phyloP scores from a whole-genome alignment of 1,140 invertebrate species.

The Rhyzopertha dominica region DNA sequence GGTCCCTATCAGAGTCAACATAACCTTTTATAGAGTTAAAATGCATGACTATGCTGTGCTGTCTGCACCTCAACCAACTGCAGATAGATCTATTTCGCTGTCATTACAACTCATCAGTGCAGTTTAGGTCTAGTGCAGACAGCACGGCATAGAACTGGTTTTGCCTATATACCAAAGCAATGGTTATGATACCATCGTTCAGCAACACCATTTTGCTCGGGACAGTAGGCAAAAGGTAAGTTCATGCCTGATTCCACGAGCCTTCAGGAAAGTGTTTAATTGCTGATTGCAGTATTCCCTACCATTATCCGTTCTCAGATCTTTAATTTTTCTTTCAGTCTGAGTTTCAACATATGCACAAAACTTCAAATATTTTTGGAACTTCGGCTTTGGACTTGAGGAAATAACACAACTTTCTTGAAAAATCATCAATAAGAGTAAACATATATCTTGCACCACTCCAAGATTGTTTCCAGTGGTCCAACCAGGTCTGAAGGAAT shows the following conservation, averaged over 20 bases:
- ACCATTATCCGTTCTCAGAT: constrained; percentile 34
- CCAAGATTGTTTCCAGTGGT: constrained; percentile 18
- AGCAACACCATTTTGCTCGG: constrained; percentile 45
- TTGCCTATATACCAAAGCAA: too few species aligned
- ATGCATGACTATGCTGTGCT: too few species aligned
- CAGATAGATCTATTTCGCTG: too few species aligned
- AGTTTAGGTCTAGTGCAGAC: too few species aligned
- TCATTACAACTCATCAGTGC: too few species aligned
- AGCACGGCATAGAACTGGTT: too few species aligned
- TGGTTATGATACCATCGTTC: too few species aligned
- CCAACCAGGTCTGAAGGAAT: constrained; percentile 21
- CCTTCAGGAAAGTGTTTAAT: constrained; percentile 26
- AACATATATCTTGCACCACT: constrained; percentile 39
- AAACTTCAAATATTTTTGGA: constrained; percentile 26
- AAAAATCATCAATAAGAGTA: constrained; percentile 42
- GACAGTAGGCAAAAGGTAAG: constrained; percentile 41
- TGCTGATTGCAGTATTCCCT: constrained; percentile 37
- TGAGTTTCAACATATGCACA: constrained; percentile 29
- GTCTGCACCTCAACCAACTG: too few species aligned
- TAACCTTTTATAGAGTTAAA: too few species aligned
- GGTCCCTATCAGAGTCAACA: too few species aligned
- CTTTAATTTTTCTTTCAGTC: constrained; percentile 25
- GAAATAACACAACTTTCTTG: constrained; percentile 35
- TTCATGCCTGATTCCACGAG: constrained; percentile 41
- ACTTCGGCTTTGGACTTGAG: constrained; percentile 35